phyloP scores from a whole-genome alignment of 2,888 invertebrate species.

The Onchidella celtica region DNA sequence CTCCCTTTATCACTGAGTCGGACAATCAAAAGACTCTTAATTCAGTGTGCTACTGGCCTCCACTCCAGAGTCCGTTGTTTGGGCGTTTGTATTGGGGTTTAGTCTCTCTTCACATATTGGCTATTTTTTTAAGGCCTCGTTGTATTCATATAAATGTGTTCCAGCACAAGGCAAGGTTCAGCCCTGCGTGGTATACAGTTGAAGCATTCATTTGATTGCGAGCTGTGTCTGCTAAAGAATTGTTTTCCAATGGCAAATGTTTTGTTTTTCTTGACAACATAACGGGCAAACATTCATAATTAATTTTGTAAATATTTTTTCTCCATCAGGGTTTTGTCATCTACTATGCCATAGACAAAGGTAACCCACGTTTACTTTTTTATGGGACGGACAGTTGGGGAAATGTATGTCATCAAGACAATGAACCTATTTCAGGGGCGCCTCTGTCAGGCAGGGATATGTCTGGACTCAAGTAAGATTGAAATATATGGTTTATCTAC shows the following conservation, averaged over 20 bases:
- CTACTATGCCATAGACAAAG: conserved; percentile 61
- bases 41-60: too few relatives aligned
- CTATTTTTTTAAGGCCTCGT: too few relatives aligned
- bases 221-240: not conserved
- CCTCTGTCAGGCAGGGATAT: conserved; percentile 90
- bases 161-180: too few relatives aligned
- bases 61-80: too few relatives aligned
- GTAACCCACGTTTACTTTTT: conserved; percentile 66
- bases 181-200: too few relatives aligned
- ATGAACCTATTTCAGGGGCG: conserved; percentile 86
- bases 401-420: conserved; percentile 92
- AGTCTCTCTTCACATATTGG: too few relatives aligned
- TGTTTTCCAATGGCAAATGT: not conserved
- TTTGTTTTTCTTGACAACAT: not conserved
- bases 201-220: not conserved
- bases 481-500: not conserved
- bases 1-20: too few relatives aligned
- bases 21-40: too few relatives aligned
- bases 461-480: conserved; percentile 77
- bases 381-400: conserved; percentile 74
- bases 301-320: not conserved
- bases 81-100: too few relatives aligned
- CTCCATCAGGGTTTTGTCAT: conserved; percentile 65
- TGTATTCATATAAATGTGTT: too few relatives aligned
- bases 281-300: not conserved